Percentiles rank a stretch among this genome's conserved stretches.
Conservation (phyloP, 2,797 vertebrate species). For the Chelidonichthys spinosus region DNA sequence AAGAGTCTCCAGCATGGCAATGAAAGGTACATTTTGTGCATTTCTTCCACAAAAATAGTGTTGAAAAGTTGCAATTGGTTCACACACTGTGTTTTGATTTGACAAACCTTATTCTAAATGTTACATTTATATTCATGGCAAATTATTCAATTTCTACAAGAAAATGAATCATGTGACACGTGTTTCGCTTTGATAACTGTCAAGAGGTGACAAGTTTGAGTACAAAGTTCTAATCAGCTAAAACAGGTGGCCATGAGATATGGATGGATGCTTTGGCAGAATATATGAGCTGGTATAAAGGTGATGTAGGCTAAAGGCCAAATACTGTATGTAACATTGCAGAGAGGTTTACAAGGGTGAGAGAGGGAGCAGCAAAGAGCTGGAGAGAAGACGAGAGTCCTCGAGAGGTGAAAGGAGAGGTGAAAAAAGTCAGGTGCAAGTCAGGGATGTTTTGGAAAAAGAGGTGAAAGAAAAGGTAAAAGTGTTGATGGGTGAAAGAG, state of each 20-base stretch:
- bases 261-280: conserved; percentile 1
- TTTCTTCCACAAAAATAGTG: not conserved
- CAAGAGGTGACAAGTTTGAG: not conserved
- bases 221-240: not conserved
- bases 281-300: conserved; percentile 3
- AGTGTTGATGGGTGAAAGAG: not conserved
- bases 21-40: not conserved
- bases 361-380: accelerated
- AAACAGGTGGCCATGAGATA: not conserved
- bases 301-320: conserved; percentile 19
- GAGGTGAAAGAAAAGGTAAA: not conserved
- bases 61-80: not conserved
- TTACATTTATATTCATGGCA: not conserved
- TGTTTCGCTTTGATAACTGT: not conserved
- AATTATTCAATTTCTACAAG: not conserved
- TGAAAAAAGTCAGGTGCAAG: not conserved
- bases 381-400: not conserved
- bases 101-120: not conserved
- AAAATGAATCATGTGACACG: not conserved
- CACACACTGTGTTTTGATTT: not conserved
- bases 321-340: not conserved
- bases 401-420: not conserved
- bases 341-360: not conserved
- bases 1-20: not conserved
- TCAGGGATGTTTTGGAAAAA: not conserved